Evolutionary conservation across 2,888 invertebrate species (phyloP).

Genomic region (Monopis laevigella): DNA sequence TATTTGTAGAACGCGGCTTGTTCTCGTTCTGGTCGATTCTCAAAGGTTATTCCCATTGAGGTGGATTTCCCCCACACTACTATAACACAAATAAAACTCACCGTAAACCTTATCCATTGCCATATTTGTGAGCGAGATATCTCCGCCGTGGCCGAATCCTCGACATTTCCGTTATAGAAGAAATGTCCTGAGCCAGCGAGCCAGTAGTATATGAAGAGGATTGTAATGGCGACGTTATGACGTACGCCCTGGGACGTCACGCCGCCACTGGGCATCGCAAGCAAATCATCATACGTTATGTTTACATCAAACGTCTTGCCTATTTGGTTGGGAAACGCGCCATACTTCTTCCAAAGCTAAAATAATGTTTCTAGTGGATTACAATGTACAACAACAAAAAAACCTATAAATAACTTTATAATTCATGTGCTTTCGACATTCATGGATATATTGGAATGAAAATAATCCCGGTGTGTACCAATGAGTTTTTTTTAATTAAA

Average conservation of each 20-base stretch:
- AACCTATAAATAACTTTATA: background rate
- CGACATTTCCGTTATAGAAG: constrained; percentile 70
- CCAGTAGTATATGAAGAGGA: constrained; percentile 76
- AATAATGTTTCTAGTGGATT: constrained; percentile 16
- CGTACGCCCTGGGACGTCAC: constrained; percentile 70
- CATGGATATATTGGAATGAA: too few species aligned
- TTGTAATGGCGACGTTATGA: constrained; percentile 72
- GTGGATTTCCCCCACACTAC: too few species aligned
- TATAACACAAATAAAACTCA: too few species aligned
- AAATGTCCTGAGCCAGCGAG: constrained; percentile 74
- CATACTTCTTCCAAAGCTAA: constrained; percentile 60
- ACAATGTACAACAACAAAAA: background rate
- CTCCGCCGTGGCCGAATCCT: constrained; percentile 80
- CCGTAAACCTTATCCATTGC: constrained; percentile 76
- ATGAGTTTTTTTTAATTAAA: too few species aligned
- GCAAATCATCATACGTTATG: constrained; percentile 56
- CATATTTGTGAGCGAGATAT: constrained; percentile 77
- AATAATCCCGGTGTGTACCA: too few species aligned
- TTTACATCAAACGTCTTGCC: constrained; percentile 36
- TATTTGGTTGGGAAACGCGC: constrained; percentile 61
- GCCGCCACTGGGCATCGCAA: constrained; percentile 69
- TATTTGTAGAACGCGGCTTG: too few species aligned
- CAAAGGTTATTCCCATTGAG: too few species aligned
- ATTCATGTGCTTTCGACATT: too few species aligned
- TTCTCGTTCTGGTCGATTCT: too few species aligned